Evolutionary conservation across 2,113 vertebrate genomes (phyloP).

Genomic region (Percopsis transmontana): DNA sequence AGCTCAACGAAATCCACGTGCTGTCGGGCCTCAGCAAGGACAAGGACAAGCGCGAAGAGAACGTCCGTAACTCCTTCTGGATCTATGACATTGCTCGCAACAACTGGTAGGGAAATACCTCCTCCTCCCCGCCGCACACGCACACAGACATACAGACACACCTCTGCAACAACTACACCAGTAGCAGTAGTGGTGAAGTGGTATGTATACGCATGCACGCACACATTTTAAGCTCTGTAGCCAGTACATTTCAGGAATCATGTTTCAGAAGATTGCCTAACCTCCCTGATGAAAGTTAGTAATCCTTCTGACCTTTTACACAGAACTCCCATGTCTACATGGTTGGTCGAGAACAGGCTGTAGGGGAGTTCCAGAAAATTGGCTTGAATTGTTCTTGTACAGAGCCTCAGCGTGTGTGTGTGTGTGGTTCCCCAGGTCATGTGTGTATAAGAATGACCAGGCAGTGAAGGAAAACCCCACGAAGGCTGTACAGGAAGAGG

Average conservation of each 20-base stretch:
- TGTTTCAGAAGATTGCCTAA: constrained; percentile 10
- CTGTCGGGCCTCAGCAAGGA: constrained; percentile 98
- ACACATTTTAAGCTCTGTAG: background rate
- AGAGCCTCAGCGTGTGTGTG: constrained; percentile 3
- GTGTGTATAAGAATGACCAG: constrained; percentile 98
- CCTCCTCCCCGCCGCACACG: background rate
- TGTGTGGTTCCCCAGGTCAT: constrained; percentile 82
- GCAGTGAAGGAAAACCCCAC: constrained; percentile 92
- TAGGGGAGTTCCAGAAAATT: constrained; percentile 36
- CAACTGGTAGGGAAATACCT: constrained; percentile 88
- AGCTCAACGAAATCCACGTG: constrained; percentile 98
- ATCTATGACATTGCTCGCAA: constrained; percentile 99
- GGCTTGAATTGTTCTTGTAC: constrained; percentile 34
- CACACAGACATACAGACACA: constrained; percentile 15
- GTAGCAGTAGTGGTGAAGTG: background rate
- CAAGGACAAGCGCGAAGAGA: constrained; percentile 98
- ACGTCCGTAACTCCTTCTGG: constrained; percentile 99
- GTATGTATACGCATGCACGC: background rate
- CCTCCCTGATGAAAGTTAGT: constrained; percentile 19
- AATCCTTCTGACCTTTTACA: constrained; percentile 19
- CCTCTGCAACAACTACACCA: constrained; percentile 6
- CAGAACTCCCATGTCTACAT: constrained; percentile 40
- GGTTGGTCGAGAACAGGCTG: constrained; percentile 30
- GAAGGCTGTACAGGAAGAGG: constrained; percentile 95
- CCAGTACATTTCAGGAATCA: background rate